Base-by-base conservation (phyloP, 2,113 vertebrate genomes). In the Tachysurus vachellii region DNA sequence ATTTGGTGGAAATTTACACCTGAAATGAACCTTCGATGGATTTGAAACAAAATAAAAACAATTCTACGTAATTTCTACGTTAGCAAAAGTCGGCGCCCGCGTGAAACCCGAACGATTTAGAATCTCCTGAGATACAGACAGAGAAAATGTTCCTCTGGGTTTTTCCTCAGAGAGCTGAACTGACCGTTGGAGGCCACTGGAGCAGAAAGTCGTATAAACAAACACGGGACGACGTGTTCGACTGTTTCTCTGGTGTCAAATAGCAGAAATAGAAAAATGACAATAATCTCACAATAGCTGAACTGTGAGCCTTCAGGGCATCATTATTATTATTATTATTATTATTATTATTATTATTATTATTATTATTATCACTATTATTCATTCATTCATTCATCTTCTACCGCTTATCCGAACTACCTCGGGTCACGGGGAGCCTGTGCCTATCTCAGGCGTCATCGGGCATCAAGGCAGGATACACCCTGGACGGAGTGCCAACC, bases 141-240 rank as follows among this genome's bases (percentile, higher is more conserved):
- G 73, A 50, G 14, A 13, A 57, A 21, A 57, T 9, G n/a, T 57
- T 80, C 53, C n/a, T 57, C 77, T 36, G 53, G n/a, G 16, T 16
- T 79, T 79, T 31, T 77, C 44, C 75, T 77, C 47, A 5, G 50
- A 77, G 50, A 19, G n/a, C 42, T 85, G 68, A 76, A 61, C 83
- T 61, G 68, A 50, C 70, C 54, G 70, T 75, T 76, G 70, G 56
- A 85, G 42, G 50, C 70, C 70, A 75, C 56, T 73, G 70, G 70
- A 75, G 70, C 83, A 76, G 56, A 61, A 85, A n/a, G 23, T 84
- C 82, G 5, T 85, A 47, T 85, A 57, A 75, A 85, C 54, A 85
- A 85, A 75, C 54, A 62, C 26, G 6, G 70, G 23, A 14, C 64
- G 1, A 1, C 19, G 11, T 76, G 17, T 47, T 44, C 54, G 61